phyloP scores from a whole-genome alignment of 2,797 vertebrate species.

The Philypnodon macrostomus region DNA sequence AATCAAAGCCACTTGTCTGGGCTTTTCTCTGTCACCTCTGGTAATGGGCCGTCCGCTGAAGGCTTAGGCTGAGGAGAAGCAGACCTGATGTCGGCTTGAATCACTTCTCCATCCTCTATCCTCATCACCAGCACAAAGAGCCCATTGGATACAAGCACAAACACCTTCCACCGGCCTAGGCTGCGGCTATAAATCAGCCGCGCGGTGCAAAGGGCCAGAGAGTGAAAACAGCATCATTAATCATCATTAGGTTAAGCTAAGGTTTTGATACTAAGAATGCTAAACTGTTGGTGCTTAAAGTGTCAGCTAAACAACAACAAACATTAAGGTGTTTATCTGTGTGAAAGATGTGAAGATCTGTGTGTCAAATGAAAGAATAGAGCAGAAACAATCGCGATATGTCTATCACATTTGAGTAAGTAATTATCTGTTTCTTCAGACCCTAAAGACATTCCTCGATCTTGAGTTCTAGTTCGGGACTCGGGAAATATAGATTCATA shows the following conservation, averaged over 20 bases:
- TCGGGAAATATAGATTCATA: no score
- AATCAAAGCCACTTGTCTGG: constrained; percentile 68
- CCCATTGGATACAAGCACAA: constrained; percentile 63
- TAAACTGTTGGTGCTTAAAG: constrained; percentile 31
- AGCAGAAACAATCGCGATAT: no score
- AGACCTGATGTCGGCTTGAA: constrained; percentile 70
- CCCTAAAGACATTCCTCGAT: no score
- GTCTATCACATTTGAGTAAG: no score
- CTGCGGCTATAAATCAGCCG: constrained; percentile 53
- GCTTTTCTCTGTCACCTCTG: constrained; percentile 71
- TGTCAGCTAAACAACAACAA: no score
- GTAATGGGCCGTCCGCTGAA: constrained; percentile 67
- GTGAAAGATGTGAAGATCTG: no score
- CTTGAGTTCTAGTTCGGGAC: no score
- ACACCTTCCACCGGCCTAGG: constrained; percentile 60
- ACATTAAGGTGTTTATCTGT: constrained; percentile 22
- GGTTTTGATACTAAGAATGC: constrained; percentile 33
- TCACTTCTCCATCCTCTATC: constrained; percentile 68
- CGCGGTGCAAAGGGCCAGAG: constrained; percentile 31
- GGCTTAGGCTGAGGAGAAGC: constrained; percentile 65
- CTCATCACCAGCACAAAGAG: constrained; percentile 71
- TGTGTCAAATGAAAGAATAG: no score
- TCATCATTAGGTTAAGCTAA: constrained; percentile 46
- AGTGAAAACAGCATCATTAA: constrained; percentile 42
- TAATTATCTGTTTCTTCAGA: no score